phyloP scores from a whole-genome alignment of 2,113 vertebrate genomes.

The Xiphophorus maculatus region DNA sequence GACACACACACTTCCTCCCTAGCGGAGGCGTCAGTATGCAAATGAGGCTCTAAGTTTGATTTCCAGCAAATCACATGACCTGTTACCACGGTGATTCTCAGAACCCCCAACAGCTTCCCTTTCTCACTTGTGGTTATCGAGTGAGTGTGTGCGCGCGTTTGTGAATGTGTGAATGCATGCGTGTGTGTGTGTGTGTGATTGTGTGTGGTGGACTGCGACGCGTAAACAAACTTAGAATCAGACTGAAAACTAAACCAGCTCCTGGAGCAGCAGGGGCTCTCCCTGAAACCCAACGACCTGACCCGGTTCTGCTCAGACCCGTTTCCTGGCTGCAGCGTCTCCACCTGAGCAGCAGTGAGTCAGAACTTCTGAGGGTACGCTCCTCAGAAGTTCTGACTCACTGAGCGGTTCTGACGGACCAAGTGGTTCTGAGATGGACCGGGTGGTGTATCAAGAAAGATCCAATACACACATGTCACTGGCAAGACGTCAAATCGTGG shows the following conservation, averaged over 20 bases:
- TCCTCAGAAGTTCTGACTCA: background rate
- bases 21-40: slow-evolving; percentile 20
- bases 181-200: slow-evolving; percentile 7
- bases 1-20: slow-evolving; percentile 1
- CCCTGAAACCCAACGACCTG: background rate
- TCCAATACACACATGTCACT: too few species aligned
- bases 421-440: background rate
- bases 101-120: slow-evolving; percentile 54
- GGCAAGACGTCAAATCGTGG: too few species aligned
- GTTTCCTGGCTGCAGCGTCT: background rate
- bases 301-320: background rate
- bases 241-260: slow-evolving; percentile 34
- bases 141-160: background rate
- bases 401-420: background rate
- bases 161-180: background rate
- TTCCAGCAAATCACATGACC: slow-evolving; percentile 64
- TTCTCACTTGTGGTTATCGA: slow-evolving; percentile 24
- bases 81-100: slow-evolving; percentile 45
- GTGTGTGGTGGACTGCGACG: background rate
- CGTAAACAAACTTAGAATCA: background rate
- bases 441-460: too few species aligned
- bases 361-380: background rate
- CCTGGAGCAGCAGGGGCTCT: slow-evolving; percentile 5
- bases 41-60: slow-evolving; percentile 30
- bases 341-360: background rate